A percentile compares a stretch with the other conserved stretches of the same genome.
phyloP scores from a whole-genome alignment of 2,888 invertebrate species.

The Azorinus chamasolen region DNA sequence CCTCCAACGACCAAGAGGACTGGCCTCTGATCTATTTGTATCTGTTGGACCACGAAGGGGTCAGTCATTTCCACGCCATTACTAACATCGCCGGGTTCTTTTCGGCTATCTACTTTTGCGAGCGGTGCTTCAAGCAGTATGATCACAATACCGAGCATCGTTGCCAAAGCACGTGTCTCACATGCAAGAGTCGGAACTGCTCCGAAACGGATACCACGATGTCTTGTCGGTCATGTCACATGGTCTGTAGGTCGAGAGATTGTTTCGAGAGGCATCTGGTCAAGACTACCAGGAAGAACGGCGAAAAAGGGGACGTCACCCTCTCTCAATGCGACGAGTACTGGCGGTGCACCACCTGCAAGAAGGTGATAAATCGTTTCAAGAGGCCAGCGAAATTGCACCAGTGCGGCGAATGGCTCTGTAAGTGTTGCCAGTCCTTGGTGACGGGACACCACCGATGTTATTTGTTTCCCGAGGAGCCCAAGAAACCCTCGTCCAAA shows the following conservation, averaged over 20 bases:
- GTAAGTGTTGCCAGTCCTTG: slow-evolving; percentile 19
- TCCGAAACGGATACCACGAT: slow-evolving; percentile 3
- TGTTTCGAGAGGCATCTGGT: slow-evolving; percentile 14
- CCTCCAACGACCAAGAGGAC: slow-evolving; percentile 4
- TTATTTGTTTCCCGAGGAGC: slow-evolving; percentile 14
- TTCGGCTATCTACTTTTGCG: slow-evolving; percentile 3
- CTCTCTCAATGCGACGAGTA: slow-evolving; percentile 1
- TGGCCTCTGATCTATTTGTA: slow-evolving; percentile 10
- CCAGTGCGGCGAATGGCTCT: slow-evolving; percentile 10
- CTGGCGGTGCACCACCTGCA: slow-evolving; percentile 18
- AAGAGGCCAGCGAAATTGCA: not conserved
- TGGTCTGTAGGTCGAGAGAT: slow-evolving; percentile 7
- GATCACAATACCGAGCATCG: not conserved
- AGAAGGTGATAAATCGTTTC: slow-evolving; percentile 2
- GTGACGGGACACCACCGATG: not conserved
- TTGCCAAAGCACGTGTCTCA: slow-evolving; percentile 10
- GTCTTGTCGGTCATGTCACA: slow-evolving; percentile 6
- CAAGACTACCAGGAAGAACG: too few relatives aligned
- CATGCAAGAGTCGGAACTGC: slow-evolving; percentile 9
- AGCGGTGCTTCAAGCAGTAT: slow-evolving; percentile 7
- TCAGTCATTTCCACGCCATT: slow-evolving; percentile 31
- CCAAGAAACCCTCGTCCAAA: slow-evolving; percentile 1
- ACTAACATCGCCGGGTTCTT: slow-evolving; percentile 1
- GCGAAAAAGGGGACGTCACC: not conserved
- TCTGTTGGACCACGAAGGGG: slow-evolving; percentile 11